These are phyloP conservation scores for Eilema griseolum DNA, from an alignment of 2,888 invertebrate species.

Conservation along the genomic window DNA sequence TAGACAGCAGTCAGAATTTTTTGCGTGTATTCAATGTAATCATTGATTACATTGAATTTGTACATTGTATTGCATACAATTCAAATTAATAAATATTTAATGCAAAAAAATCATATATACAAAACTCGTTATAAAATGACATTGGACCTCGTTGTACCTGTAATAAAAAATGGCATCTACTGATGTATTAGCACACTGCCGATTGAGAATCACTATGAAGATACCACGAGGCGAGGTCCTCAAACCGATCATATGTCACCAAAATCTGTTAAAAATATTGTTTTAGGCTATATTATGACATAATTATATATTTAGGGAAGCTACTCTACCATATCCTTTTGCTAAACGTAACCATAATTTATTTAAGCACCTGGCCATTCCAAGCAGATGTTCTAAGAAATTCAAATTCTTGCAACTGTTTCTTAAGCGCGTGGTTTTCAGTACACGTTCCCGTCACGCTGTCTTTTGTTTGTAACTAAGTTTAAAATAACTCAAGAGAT, in stretches of 20 bases:
- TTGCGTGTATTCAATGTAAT: too few species aligned
- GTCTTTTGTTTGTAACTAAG: conserved; percentile 27
- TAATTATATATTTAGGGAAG: not conserved
- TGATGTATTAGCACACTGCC: too few species aligned
- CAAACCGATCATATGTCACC: not conserved
- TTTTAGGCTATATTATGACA: not conserved
- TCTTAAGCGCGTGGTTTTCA: conserved; percentile 26
- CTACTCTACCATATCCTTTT: conserved; percentile 5
- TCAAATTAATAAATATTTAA: too few species aligned
- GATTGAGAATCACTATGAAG: too few species aligned
- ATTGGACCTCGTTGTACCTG: too few species aligned
- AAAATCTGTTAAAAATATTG: not conserved
- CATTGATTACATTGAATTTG: too few species aligned
- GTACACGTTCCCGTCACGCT: conserved; percentile 18
- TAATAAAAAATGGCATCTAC: too few species aligned
- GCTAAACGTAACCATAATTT: conserved; percentile 8
- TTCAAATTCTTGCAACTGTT: conserved; percentile 25
- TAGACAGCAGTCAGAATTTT: too few species aligned
- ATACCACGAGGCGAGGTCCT: too few species aligned
- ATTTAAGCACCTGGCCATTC: conserved; percentile 3
- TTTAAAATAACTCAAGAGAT: conserved; percentile 6
- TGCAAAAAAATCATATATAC: too few species aligned
- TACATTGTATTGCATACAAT: too few species aligned
- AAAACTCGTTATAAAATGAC: too few species aligned
- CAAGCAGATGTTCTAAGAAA: conserved; percentile 28